Base-by-base conservation (phyloP, 2,888 invertebrate genomes). In the Chymomyza fuscimana region DNA sequence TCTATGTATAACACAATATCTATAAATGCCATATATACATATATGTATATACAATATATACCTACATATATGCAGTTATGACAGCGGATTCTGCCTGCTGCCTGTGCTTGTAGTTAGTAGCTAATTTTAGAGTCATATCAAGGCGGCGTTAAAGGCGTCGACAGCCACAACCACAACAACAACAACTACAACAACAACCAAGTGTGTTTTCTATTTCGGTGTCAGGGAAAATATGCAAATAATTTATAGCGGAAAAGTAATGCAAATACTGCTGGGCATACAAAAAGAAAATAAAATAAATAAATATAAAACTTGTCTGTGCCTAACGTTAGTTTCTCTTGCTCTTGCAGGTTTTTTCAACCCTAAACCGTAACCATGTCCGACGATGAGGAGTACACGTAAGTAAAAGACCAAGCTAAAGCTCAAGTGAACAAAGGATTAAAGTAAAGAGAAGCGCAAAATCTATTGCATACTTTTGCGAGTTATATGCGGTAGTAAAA, bases 321-420 rank as follows among this genome's bases (percentile, higher is more conserved):
- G 32, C 32, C 32, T 32, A 32, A 32, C 9, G 32, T 32, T 32
- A 32, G 68, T 62, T n/a, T 19, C 25, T 72, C 62, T 51, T 69
- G 82, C 88, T 84, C 90, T 94, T 93, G n/a, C 92, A 94, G 94
- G 93, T 92, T 92, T 92, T 93, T 94, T 93, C 85, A 93, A 92
- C 92, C 93, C 93, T 89, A 91, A 91, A 92, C 93, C 93, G 93
- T 93, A 94, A 96, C 93, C 94, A 97, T 97, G 97, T 97, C 97
- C 94, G 97, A 97, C 94, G 97, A 97, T 93, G 97, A 97, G 93
- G 97, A 97, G 94, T 97, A 97, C 94, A 97, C 97, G 97, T 97
- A 94, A 97, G 97, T 97, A 94, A 72, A 74, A 61, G 16, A 69
- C 54, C 22, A 46, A 29, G 25, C 19, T n/a, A 64, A 4, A 12